These are phyloP conservation scores for Eupeodes latifasciatus DNA, from an alignment of 2,888 invertebrate species.

Conservation along the genomic window DNA sequence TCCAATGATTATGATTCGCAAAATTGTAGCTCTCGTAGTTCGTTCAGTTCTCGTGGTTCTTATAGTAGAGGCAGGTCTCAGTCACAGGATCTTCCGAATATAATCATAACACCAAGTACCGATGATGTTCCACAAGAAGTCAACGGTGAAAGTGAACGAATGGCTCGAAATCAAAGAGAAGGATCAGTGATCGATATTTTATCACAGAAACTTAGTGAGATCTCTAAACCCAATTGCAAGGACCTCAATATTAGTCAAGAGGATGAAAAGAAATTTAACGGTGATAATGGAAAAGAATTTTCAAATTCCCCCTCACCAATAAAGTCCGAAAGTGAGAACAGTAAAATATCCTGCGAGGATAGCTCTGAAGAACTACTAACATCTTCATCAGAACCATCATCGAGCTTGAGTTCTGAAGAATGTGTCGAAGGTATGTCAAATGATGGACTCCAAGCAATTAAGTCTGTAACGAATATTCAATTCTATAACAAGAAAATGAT, in stretches of 20 bases:
- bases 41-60: conserved; percentile 64
- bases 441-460: conserved; percentile 84
- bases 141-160: conserved; percentile 69
- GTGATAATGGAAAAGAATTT: conserved; percentile 80
- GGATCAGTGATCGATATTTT: conserved; percentile 80
- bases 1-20: conserved; percentile 78
- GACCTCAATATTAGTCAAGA: conserved; percentile 79
- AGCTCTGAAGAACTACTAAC: conserved; percentile 62
- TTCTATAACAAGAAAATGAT: conserved; percentile 81
- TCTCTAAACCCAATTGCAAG: conserved; percentile 78
- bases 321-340: conserved; percentile 78
- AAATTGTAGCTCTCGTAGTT: conserved; percentile 75
- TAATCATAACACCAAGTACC: conserved; percentile 82
- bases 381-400: conserved; percentile 67
- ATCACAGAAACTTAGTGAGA: conserved; percentile 80
- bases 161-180: conserved; percentile 68
- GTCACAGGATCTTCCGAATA: conserved; percentile 81
- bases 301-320: conserved; percentile 79
- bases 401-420: conserved; percentile 73
- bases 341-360: conserved; percentile 40
- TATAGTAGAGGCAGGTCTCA: conserved; percentile 78
- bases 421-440: conserved; percentile 78
- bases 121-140: conserved; percentile 79
- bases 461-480: conserved; percentile 85
- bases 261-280: conserved; percentile 79